Evolutionary conservation across 2,797 vertebrate genomes (phyloP).

Genomic region (Anguilla pacifica): DNA sequence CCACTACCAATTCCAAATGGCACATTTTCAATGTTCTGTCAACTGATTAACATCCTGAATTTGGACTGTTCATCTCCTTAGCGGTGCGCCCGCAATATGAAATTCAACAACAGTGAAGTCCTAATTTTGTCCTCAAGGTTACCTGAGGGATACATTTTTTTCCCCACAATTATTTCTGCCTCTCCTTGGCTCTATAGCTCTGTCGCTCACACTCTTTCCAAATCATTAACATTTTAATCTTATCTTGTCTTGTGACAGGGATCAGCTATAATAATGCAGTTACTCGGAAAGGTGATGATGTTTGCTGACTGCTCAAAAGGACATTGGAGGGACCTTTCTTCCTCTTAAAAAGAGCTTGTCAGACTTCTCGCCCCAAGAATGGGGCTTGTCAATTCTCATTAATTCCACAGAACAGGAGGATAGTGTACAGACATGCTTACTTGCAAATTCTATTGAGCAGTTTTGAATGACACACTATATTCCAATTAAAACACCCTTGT

Average conservation of each 20-base stretch:
- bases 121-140: slow-evolving; percentile 46
- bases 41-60: slow-evolving; percentile 3
- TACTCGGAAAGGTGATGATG: slow-evolving; percentile 57
- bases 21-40: slow-evolving; percentile 15
- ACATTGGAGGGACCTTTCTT: slow-evolving; percentile 43
- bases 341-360: slow-evolving; percentile 50
- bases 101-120: slow-evolving; percentile 50
- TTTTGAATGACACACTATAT: slow-evolving; percentile 29
- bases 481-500: slow-evolving; percentile 29
- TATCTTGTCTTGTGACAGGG: slow-evolving; percentile 54
- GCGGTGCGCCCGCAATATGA: not conserved
- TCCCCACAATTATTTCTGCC: slow-evolving; percentile 61
- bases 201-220: slow-evolving; percentile 50
- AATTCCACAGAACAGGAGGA: slow-evolving; percentile 25
- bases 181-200: slow-evolving; percentile 35
- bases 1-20: slow-evolving; percentile 6
- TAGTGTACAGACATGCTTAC: not conserved
- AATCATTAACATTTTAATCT: slow-evolving; percentile 55
- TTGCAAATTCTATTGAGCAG: not conserved
- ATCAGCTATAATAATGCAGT: slow-evolving; percentile 64
- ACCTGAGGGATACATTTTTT: slow-evolving; percentile 48
- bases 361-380: slow-evolving; percentile 37
- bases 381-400: slow-evolving; percentile 40
- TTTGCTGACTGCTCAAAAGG: slow-evolving; percentile 54
- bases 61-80: not conserved